Conservation (phyloP, 2,797 vertebrate species). For the Malacoraja senta region DNA sequence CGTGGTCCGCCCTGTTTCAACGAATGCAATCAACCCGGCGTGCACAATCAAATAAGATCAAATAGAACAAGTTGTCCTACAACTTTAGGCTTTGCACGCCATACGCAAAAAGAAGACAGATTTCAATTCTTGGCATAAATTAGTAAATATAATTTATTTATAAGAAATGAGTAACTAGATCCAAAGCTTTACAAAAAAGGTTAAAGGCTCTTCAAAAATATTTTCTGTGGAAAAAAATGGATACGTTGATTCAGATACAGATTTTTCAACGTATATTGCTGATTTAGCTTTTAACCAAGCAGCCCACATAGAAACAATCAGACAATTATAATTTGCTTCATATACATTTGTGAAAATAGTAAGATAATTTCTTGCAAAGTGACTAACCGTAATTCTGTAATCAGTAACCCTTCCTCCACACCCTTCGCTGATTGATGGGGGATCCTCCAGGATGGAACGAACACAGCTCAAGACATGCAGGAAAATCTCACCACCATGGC, state of each 20-base stretch:
- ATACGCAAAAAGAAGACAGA: no score
- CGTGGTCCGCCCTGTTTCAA: no score
- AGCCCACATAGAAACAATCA: not conserved
- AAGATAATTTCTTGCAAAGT: not conserved
- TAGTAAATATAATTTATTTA: not conserved
- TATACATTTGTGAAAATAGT: no score
- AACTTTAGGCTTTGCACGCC: no score
- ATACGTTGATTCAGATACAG: no score
- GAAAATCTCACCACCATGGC: slow-evolving; percentile 96
- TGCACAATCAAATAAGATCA: no score
- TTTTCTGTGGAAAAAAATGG: not conserved
- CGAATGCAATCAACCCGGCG: no score
- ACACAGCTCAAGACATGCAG: slow-evolving; percentile 91
- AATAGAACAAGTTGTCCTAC: no score
- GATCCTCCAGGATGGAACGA: slow-evolving; percentile 93
- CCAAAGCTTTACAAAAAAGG: not conserved
- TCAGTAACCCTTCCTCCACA: slow-evolving; percentile 95
- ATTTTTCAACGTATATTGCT: not conserved
- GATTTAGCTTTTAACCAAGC: not conserved
- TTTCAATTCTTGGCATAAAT: not conserved
- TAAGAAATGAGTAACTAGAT: not conserved
- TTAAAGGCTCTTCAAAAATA: not conserved
- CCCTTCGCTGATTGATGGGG: slow-evolving; percentile 94
- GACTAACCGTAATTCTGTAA: slow-evolving; percentile 89
- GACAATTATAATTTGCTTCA: no score